These are phyloP conservation scores for Eurytoma adleriae DNA, from an alignment of 2,888 invertebrate species.

Conservation along the genomic window DNA sequence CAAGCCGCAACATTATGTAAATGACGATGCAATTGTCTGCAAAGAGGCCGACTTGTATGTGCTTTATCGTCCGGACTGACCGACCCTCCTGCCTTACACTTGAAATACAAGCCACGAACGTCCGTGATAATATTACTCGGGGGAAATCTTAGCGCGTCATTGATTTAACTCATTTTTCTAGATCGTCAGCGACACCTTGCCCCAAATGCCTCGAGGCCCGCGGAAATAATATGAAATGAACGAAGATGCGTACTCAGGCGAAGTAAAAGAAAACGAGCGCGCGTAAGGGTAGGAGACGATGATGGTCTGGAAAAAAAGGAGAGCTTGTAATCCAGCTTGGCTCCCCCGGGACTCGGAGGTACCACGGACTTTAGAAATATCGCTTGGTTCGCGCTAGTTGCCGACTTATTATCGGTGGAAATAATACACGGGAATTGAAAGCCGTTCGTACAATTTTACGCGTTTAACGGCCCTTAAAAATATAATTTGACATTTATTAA, in stretches of 20 bases:
- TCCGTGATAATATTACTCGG: conserved; percentile 44
- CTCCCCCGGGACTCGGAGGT: not conserved
- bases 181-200: not conserved
- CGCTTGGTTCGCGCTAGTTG: conserved; percentile 1
- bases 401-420: conserved; percentile 15
- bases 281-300: not conserved
- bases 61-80: conserved; percentile 68
- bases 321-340: not conserved
- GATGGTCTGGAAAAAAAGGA: not conserved
- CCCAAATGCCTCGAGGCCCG: not conserved
- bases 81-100: conserved; percentile 52
- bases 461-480: conserved; percentile 41
- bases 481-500: conserved; percentile 50
- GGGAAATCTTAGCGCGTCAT: conserved; percentile 56
- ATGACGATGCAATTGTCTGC: conserved; percentile 66
- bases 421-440: conserved; percentile 18
- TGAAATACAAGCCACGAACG: not conserved
- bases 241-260: no score
- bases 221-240: no score
- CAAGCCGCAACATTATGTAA: conserved; percentile 70
- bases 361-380: not conserved
- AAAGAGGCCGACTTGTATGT: conserved; percentile 61
- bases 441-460: conserved; percentile 25
- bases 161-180: conserved; percentile 48
- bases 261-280: not conserved